Evolutionary conservation across 2,797 vertebrate genomes (phyloP).

Genomic region (Enteromius paludinosus): DNA sequence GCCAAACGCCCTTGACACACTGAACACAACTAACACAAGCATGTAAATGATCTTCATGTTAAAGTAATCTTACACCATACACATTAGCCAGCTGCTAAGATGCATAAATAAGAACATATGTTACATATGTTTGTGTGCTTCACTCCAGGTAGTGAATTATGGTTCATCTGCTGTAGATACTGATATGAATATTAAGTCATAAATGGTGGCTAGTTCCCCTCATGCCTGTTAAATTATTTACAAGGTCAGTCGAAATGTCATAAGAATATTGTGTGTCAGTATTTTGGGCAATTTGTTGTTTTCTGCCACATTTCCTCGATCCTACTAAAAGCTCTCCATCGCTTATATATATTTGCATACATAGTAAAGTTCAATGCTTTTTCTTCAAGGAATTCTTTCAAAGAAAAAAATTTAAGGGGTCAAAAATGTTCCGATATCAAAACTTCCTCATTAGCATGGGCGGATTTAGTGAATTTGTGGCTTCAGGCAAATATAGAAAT

Average conservation of each 20-base stretch:
- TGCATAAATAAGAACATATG: slow-evolving; percentile 23
- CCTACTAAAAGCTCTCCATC: background rate
- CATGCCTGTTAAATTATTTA: background rate
- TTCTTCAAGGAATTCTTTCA: background rate
- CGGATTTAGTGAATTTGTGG: too few relatives aligned
- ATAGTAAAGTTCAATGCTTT: background rate
- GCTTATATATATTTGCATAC: background rate
- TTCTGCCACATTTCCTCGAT: background rate
- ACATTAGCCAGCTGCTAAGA: background rate
- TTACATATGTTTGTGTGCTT: slow-evolving; percentile 7
- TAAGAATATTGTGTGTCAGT: slow-evolving; percentile 1
- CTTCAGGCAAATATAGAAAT: too few relatives aligned
- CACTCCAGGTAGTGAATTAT: background rate
- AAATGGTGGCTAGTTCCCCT: background rate
- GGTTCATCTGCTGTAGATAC: background rate
- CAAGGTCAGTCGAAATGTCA: slow-evolving; percentile 5
- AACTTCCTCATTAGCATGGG: too few relatives aligned
- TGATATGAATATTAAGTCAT: background rate
- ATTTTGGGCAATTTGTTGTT: background rate
- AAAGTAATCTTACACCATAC: background rate
- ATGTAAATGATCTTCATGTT: slow-evolving; percentile 24
- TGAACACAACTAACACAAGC: background rate
- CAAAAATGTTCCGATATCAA: background rate
- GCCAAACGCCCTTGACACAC: slow-evolving; percentile 29
- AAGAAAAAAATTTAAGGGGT: background rate